Evolutionary conservation across 1,140 invertebrate genomes (phyloP).

Genomic region (Lepidurus arcticus): DNA sequence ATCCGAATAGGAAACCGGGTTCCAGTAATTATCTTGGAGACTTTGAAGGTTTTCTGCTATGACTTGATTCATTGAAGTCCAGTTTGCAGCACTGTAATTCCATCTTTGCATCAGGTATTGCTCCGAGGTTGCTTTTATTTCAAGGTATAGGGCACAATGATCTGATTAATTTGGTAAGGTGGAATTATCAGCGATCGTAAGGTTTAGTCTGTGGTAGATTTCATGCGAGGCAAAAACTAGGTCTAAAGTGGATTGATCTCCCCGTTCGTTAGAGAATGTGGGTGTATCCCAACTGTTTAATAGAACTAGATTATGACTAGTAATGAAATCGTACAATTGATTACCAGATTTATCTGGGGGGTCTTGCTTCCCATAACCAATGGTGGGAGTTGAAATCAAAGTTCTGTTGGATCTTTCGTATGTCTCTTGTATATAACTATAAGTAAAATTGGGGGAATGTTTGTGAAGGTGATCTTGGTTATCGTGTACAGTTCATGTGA

Average conservation of each 20-base stretch:
- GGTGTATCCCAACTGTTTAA: slow-evolving; percentile 25
- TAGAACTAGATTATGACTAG: not conserved
- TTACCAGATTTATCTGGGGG: slow-evolving; percentile 12
- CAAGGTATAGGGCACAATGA: not conserved
- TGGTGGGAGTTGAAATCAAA: slow-evolving; percentile 13
- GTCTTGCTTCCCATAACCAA: slow-evolving; percentile 23
- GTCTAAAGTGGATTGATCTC: slow-evolving; percentile 4
- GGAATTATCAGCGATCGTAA: slow-evolving; percentile 16
- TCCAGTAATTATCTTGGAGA: slow-evolving; percentile 21
- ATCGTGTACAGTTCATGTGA: no score
- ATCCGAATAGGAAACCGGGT: no score
- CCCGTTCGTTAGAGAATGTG: slow-evolving; percentile 10
- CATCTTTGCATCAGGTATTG: slow-evolving; percentile 23
- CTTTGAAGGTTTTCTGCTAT: not conserved
- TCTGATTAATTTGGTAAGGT: slow-evolving; percentile 3
- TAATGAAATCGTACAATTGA: slow-evolving; percentile 23
- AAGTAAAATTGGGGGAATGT: no score
- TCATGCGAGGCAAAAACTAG: slow-evolving; percentile 22
- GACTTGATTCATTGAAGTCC: not conserved
- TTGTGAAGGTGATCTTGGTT: no score
- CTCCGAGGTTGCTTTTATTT: not conserved
- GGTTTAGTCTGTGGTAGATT: not conserved
- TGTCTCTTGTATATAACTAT: no score
- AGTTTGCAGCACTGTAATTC: slow-evolving; percentile 11
- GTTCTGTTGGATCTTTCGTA: not conserved